phyloP scores from a whole-genome alignment of 2,113 vertebrate genomes.

The Dipodomys stephensi region DNA sequence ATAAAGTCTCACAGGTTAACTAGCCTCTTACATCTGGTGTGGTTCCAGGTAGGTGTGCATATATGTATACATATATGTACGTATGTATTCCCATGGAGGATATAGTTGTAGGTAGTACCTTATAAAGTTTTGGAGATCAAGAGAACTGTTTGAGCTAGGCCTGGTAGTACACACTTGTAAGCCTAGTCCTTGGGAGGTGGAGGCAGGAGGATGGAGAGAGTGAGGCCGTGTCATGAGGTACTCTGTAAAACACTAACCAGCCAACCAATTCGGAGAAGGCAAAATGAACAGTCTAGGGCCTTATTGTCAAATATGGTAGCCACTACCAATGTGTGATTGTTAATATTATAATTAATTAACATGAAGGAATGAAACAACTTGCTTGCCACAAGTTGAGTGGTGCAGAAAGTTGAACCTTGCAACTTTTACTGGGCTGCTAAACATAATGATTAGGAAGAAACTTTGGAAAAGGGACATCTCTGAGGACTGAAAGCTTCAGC shows the following conservation, averaged over 20 bases:
- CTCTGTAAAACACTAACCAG: too few species aligned
- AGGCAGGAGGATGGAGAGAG: neutral
- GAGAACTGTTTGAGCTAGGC: neutral
- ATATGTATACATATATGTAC: too few species aligned
- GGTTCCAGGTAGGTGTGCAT: neutral
- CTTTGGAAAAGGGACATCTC: neutral
- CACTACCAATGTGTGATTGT: neutral
- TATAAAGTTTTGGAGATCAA: neutral
- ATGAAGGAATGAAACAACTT: neutral
- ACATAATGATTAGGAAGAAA: neutral
- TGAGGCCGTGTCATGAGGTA: neutral
- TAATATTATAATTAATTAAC: slow-evolving; percentile 2
- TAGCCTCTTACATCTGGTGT: neutral
- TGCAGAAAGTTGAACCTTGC: neutral
- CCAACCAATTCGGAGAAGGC: neutral
- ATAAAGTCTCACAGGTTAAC: neutral
- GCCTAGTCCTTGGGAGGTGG: too few species aligned
- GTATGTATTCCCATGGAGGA: neutral
- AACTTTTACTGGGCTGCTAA: neutral
- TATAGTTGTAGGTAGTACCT: neutral
- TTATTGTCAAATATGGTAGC: neutral
- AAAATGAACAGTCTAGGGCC: neutral
- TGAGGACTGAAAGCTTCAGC: neutral
- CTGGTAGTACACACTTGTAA: too few species aligned
- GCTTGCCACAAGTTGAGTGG: neutral